Evolutionary conservation across 1,140 invertebrate genomes (phyloP).

Genomic region (Littorina saxatilis): DNA sequence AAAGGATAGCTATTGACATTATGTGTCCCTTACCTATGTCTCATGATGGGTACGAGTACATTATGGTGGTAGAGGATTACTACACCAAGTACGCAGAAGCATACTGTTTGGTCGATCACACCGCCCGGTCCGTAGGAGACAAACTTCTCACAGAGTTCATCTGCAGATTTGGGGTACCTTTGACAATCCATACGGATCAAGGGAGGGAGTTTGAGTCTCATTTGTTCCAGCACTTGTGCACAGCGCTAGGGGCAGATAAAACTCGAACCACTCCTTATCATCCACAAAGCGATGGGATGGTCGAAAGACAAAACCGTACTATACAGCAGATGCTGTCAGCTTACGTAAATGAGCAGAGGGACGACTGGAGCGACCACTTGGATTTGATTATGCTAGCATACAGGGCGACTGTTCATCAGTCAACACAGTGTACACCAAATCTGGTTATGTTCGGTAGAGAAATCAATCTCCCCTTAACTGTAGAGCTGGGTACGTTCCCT

Average conservation of each 20-base stretch:
- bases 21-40: slow-evolving; percentile 34
- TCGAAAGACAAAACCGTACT: slow-evolving; percentile 60
- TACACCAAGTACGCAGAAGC: slow-evolving; percentile 64
- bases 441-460: slow-evolving; percentile 11
- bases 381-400: slow-evolving; percentile 46
- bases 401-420: slow-evolving; percentile 43
- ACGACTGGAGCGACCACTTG: slow-evolving; percentile 53
- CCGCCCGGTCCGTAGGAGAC: slow-evolving; percentile 42
- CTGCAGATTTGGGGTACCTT: slow-evolving; percentile 70
- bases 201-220: slow-evolving; percentile 60
- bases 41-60: slow-evolving; percentile 54
- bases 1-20: slow-evolving; percentile 45
- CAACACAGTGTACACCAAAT: slow-evolving; percentile 52
- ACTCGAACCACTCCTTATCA: slow-evolving; percentile 53
- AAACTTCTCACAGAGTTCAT: slow-evolving; percentile 42
- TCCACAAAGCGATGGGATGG: slow-evolving; percentile 54
- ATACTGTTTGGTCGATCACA: slow-evolving; percentile 55
- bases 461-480: too few relatives aligned
- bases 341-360: slow-evolving; percentile 35
- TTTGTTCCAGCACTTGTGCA: slow-evolving; percentile 52
- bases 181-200: slow-evolving; percentile 70
- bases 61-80: slow-evolving; percentile 63
- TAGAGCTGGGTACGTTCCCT: slow-evolving; percentile 13
- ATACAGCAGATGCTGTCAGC: slow-evolving; percentile 39
- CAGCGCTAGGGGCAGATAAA: slow-evolving; percentile 49